Percentiles rank a stretch among this genome's conserved stretches.
Evolutionary conservation across 2,888 invertebrate genomes (phyloP).

Genomic region (Acrobasis repandana): DNA sequence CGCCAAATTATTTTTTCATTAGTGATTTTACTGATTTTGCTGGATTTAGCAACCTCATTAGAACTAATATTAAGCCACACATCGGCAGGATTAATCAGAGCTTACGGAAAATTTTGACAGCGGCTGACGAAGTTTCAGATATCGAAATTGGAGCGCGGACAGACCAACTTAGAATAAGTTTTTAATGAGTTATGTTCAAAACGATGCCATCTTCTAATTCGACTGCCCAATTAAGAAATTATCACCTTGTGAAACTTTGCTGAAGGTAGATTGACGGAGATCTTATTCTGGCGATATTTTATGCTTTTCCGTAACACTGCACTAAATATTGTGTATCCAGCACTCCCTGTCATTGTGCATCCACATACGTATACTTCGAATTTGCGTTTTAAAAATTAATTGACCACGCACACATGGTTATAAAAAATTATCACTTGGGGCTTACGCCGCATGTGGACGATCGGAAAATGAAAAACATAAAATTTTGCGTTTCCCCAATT

Average conservation of each 20-base stretch:
- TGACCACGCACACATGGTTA: slow-evolving; percentile 20
- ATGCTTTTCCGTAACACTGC: slow-evolving; percentile 37
- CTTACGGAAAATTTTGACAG: slow-evolving; percentile 35
- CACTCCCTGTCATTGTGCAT: slow-evolving; percentile 21
- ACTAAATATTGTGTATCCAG: slow-evolving; percentile 29
- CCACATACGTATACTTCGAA: slow-evolving; percentile 22
- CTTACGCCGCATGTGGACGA: slow-evolving; percentile 32
- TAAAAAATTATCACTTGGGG: slow-evolving; percentile 31
- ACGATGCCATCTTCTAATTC: not conserved
- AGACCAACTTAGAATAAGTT: slow-evolving; percentile 15
- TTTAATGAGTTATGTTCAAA: slow-evolving; percentile 25
- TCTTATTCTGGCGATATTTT: slow-evolving; percentile 59
- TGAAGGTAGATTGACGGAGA: slow-evolving; percentile 45
- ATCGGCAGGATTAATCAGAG: slow-evolving; percentile 34
- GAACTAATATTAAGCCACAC: slow-evolving; percentile 7
- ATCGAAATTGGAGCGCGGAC: slow-evolving; percentile 25
- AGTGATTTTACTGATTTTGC: not conserved
- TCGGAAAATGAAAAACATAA: slow-evolving; percentile 43
- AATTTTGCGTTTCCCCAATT: slow-evolving; percentile 46
- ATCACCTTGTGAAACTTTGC: not conserved
- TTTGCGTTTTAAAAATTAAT: slow-evolving; percentile 22
- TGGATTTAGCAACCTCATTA: not conserved
- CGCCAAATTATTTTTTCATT: not conserved
- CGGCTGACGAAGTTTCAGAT: slow-evolving; percentile 33
- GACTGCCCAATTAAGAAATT: slow-evolving; percentile 4